Conservation (phyloP, 2,113 vertebrate species). For the Tauraco erythrolophus region DNA sequence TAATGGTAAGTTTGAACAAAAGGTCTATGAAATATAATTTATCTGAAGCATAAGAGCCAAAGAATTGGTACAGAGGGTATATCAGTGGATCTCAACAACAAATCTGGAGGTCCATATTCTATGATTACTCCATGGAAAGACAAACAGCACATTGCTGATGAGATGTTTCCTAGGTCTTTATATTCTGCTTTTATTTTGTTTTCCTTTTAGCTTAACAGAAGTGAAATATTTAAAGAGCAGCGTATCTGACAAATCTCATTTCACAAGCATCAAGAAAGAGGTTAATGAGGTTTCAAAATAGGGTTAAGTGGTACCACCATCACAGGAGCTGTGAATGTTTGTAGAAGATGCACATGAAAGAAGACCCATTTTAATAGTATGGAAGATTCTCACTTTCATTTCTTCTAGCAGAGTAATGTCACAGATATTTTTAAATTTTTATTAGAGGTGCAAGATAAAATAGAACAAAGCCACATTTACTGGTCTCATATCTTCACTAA, state of each 20-base stretch:
- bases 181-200: slow-evolving; percentile 48
- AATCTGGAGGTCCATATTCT: background rate
- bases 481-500: slow-evolving; percentile 19
- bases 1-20: background rate
- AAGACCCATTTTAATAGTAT: slow-evolving; percentile 40
- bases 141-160: background rate
- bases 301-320: slow-evolving; percentile 60
- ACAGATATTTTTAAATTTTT: slow-evolving; percentile 47
- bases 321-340: slow-evolving; percentile 61
- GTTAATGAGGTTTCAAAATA: slow-evolving; percentile 68
- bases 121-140: background rate
- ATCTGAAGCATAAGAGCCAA: background rate
- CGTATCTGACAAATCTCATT: slow-evolving; percentile 63
- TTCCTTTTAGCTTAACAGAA: slow-evolving; percentile 50
- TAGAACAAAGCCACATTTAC: slow-evolving; percentile 55
- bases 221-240: slow-evolving; percentile 26
- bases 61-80: background rate
- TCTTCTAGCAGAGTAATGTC: slow-evolving; percentile 25
- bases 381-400: slow-evolving; percentile 59
- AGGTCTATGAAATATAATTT: background rate
- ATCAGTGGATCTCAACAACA: background rate
- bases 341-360: slow-evolving; percentile 64
- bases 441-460: slow-evolving; percentile 41
- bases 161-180: slow-evolving; percentile 34
- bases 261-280: slow-evolving; percentile 64